These are phyloP conservation scores for Drosophila picticornis DNA, from an alignment of 2,888 invertebrate species.

Conservation along the genomic window DNA sequence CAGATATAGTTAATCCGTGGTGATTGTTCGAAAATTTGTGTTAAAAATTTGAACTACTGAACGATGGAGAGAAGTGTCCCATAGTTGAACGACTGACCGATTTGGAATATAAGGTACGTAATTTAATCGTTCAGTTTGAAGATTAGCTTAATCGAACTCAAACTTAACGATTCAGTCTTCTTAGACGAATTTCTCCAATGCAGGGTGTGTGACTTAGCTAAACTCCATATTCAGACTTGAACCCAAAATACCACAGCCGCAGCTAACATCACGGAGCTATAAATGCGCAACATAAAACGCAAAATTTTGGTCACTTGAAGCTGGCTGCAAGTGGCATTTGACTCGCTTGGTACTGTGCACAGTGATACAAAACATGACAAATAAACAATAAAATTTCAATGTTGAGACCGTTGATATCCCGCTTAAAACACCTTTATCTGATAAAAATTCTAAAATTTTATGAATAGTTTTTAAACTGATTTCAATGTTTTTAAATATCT, in stretches of 20 bases:
- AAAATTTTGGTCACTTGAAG: background rate
- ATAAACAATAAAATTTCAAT: background rate
- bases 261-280: constrained; percentile 1
- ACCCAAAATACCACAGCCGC: background rate
- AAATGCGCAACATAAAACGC: background rate
- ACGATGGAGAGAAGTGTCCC: background rate
- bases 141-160: background rate
- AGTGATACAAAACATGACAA: background rate
- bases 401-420: background rate
- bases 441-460: background rate
- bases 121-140: background rate
- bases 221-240: background rate
- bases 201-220: background rate
- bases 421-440: background rate
- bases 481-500: background rate
- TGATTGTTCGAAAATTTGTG: background rate
- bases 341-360: constrained; percentile 1
- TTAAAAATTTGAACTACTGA: background rate
- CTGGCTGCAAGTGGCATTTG: background rate
- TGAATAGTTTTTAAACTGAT: too few species aligned
- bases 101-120: background rate
- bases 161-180: background rate
- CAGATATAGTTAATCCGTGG: background rate
- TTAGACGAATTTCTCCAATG: background rate
- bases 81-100: background rate